These are phyloP conservation scores for Ophioninae sp. DNA, from an alignment of 2,888 invertebrate genomes.

Conservation along the genomic window DNA sequence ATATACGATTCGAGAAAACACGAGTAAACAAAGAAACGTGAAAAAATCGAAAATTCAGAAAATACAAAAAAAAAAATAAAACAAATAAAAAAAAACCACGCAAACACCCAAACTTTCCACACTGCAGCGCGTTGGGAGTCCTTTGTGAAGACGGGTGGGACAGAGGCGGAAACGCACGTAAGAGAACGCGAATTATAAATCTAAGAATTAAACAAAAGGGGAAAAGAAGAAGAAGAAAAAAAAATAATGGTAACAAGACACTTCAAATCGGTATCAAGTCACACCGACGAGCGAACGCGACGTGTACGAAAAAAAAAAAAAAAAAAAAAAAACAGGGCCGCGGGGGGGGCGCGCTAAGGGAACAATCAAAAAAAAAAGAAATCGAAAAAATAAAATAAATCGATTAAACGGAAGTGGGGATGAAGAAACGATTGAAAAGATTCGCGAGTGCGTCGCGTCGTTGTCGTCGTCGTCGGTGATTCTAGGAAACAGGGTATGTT, in stretches of 20 bases:
- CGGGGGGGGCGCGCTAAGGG: too few relatives aligned
- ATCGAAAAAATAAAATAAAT: constrained; percentile 11
- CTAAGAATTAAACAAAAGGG: constrained; percentile 20
- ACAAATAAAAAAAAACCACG: not conserved
- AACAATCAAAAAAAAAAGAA: not conserved
- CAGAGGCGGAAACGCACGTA: constrained; percentile 11
- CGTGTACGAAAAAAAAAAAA: constrained; percentile 56
- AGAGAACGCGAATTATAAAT: constrained; percentile 24
- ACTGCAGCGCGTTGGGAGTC: constrained; percentile 71
- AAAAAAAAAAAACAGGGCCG: too few relatives aligned
- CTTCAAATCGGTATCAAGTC: constrained; percentile 75
- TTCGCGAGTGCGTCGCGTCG: constrained; percentile 36
- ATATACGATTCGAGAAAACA: constrained; percentile 1
- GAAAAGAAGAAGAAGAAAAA: constrained; percentile 45
- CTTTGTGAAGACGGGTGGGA: constrained; percentile 23
- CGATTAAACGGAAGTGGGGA: constrained; percentile 18
- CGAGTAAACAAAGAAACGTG: constrained; percentile 15
- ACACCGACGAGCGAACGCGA: constrained; percentile 68
- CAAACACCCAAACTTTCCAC: constrained; percentile 66
- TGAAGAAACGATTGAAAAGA: not conserved
- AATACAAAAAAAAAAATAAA: constrained; percentile 50
- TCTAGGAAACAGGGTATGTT: constrained; percentile 97
- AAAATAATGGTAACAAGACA: constrained; percentile 58
- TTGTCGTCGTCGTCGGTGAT: constrained; percentile 82
- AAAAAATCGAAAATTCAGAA: not conserved